These are phyloP conservation scores for Choloepus hoffmanni DNA, from an alignment of 2,113 vertebrate genomes.

Conservation along the genomic window DNA sequence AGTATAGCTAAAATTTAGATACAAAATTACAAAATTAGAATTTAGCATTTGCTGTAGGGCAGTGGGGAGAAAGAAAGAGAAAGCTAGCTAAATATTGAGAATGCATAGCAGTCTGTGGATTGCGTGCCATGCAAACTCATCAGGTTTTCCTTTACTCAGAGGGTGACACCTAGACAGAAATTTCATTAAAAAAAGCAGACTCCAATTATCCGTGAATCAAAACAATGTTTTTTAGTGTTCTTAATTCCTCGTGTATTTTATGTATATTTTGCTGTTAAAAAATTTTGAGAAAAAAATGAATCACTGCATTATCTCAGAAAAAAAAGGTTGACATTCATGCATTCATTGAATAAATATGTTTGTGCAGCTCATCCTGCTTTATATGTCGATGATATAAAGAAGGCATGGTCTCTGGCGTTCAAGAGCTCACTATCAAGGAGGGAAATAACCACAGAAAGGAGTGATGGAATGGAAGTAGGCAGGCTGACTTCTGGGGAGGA, in stretches of 20 bases:
- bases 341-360: background rate
- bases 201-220: background rate
- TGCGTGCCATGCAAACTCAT: background rate
- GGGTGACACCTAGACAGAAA: background rate
- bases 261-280: background rate
- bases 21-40: conserved; percentile 68
- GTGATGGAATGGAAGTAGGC: background rate
- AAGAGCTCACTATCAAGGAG: background rate
- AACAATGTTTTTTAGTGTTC: background rate
- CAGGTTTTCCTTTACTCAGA: conserved; percentile 31
- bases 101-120: background rate
- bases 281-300: background rate
- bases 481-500: background rate
- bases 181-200: background rate
- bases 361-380: background rate
- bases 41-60: conserved; percentile 72
- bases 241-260: background rate
- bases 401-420: background rate
- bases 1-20: conserved; percentile 74
- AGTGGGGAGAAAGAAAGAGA: conserved; percentile 10
- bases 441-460: background rate
- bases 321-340: background rate
- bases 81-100: conserved; percentile 33
- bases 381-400: background rate
- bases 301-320: background rate